Conservation (phyloP, 2,113 vertebrate species). For the Triplophysa tibetana region DNA sequence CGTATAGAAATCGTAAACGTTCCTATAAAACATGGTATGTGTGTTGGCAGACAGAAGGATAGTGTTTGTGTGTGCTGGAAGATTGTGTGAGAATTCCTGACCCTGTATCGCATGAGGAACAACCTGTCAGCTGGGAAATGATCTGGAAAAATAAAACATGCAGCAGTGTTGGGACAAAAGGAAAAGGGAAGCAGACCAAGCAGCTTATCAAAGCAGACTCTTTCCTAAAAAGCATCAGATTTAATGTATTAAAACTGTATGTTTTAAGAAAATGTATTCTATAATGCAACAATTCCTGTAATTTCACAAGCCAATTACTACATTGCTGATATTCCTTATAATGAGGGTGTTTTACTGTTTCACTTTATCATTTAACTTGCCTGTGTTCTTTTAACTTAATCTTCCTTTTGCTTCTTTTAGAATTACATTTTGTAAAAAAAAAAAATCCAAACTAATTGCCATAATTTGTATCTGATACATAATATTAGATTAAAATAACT, state of each 20-base stretch:
- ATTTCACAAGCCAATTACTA: too few relatives aligned
- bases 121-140: conserved; percentile 46
- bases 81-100: conserved; percentile 42
- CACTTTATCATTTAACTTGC: too few relatives aligned
- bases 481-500: too few relatives aligned
- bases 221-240: conserved; percentile 18
- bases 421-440: too few relatives aligned
- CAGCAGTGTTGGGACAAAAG: neutral
- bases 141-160: conserved; percentile 10
- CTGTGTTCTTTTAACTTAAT: too few relatives aligned
- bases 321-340: too few relatives aligned
- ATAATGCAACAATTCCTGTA: too few relatives aligned
- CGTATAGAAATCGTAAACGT: too few relatives aligned
- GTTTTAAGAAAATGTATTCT: conserved; percentile 1
- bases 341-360: too few relatives aligned
- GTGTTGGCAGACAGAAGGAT: conserved; percentile 8
- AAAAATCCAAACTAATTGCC: too few relatives aligned
- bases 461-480: too few relatives aligned
- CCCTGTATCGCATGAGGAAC: conserved; percentile 54
- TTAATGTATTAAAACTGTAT: neutral
- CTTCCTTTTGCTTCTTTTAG: too few relatives aligned
- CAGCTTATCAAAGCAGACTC: conserved; percentile 4
- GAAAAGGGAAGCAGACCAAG: conserved; percentile 5
- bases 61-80: conserved; percentile 38
- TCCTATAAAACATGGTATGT: neutral